Percentiles rank a stretch among this genome's conserved stretches.
These are phyloP conservation scores for Chloroclystis v-ata DNA, from an alignment of 2,888 invertebrate species.

Conservation along the genomic window DNA sequence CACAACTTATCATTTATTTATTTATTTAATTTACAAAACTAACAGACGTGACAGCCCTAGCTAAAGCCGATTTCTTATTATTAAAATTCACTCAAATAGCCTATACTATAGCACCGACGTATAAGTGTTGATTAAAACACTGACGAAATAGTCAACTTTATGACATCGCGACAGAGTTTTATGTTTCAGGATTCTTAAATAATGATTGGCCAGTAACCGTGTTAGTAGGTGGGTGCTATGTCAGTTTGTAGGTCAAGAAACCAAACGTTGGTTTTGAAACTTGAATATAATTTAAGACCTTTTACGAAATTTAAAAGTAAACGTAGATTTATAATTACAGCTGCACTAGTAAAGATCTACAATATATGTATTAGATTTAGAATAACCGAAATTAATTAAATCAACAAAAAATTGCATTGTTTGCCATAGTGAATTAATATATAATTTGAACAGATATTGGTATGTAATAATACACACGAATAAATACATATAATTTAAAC, in stretches of 20 bases:
- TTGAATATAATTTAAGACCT: neutral
- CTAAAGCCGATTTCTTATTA: neutral
- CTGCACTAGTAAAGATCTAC: no score
- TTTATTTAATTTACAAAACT: no score
- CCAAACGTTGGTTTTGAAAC: neutral
- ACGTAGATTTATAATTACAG: no score
- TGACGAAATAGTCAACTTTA: conserved; percentile 3
- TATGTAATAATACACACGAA: no score
- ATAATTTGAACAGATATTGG: no score
- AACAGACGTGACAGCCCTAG: conserved; percentile 9
- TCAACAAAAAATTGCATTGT: no score
- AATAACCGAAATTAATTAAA: no score
- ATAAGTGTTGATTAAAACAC: conserved; percentile 10
- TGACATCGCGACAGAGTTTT: conserved; percentile 14
- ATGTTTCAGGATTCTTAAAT: conserved; percentile 10
- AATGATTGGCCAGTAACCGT: conserved; percentile 3
- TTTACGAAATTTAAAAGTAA: neutral
- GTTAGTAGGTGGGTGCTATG: conserved; percentile 5
- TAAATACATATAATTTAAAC: no score
- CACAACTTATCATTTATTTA: no score
- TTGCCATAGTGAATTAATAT: no score
- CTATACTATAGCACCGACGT: conserved; percentile 6
- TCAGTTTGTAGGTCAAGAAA: conserved; percentile 12
- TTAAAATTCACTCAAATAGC: conserved; percentile 7
- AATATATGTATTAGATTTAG: no score